Conservation (phyloP, 2,113 vertebrate genomes). For the Atrichornis clamosus region DNA sequence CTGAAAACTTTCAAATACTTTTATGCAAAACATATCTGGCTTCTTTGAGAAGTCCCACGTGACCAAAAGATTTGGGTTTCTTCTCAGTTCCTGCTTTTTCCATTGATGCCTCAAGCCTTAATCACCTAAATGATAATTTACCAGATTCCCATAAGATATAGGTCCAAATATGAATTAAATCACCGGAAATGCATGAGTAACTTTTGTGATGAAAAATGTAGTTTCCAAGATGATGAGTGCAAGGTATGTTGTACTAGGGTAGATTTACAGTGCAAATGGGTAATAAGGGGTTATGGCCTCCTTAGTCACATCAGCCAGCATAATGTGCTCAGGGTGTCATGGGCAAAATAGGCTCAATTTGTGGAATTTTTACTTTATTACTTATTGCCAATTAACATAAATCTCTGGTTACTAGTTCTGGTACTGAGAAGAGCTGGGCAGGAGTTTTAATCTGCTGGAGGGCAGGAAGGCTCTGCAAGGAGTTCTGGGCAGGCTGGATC, state of each 20-base stretch:
- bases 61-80: neutral
- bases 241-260: neutral
- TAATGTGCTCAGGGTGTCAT: neutral
- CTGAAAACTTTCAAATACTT: neutral
- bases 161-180: neutral
- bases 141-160: neutral
- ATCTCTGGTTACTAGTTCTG: neutral
- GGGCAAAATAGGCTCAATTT: neutral
- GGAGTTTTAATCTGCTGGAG: neutral
- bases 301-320: neutral
- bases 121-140: neutral
- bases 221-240: neutral
- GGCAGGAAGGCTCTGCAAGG: neutral
- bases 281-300: neutral
- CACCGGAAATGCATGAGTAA: conserved; percentile 1
- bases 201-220: neutral
- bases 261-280: neutral
- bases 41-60: neutral
- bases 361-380: neutral
- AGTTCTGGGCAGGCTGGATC: too few relatives aligned
- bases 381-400: neutral
- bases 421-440: neutral
- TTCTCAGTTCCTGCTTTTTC: neutral
- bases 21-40: neutral
- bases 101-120: neutral